These are phyloP conservation scores for Gobionotothen gibberifrons DNA, from an alignment of 2,797 vertebrate genomes.

Conservation along the genomic window DNA sequence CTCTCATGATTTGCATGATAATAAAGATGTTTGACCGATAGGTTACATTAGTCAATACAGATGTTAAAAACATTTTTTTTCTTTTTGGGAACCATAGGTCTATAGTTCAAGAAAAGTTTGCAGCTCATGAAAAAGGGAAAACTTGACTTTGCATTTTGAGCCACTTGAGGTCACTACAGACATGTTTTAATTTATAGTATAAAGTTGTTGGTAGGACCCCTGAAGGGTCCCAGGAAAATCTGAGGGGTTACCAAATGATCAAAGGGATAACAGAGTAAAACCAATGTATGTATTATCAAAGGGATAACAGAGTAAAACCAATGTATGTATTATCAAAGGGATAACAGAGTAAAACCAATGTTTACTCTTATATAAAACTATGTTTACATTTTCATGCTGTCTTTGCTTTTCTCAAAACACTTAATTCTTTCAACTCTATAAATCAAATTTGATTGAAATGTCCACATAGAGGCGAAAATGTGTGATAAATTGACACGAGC, in stretches of 20 bases:
- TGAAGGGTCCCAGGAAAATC: background rate
- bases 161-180: background rate
- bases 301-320: background rate
- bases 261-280: background rate
- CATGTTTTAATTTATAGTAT: background rate
- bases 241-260: background rate
- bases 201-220: background rate
- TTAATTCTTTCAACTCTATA: background rate
- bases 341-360: background rate
- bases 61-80: too few species aligned
- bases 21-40: background rate
- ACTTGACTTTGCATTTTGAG: background rate
- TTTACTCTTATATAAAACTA: too few species aligned
- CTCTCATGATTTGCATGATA: background rate
- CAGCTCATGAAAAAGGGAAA: background rate
- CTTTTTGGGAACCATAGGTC: background rate
- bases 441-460: background rate
- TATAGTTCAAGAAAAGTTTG: background rate
- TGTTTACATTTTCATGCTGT: too few species aligned
- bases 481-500: background rate
- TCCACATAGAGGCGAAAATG: background rate
- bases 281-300: background rate
- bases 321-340: background rate
- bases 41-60: too few species aligned
- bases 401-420: background rate